Base-by-base conservation (phyloP, 2,113 vertebrate genomes). In the Pyxicephalus adspersus region DNA sequence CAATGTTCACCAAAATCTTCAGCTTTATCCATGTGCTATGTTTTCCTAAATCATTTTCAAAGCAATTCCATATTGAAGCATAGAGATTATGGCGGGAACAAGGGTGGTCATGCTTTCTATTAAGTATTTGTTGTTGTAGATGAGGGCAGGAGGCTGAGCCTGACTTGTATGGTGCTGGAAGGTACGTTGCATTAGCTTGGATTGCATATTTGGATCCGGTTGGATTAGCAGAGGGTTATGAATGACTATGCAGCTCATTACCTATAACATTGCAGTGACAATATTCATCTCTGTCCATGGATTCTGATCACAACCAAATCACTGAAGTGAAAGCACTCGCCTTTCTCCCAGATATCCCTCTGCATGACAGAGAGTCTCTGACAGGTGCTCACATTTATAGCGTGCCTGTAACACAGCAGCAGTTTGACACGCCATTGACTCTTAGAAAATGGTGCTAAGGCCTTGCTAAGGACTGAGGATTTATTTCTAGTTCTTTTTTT, bases 221-320 rank as follows among this genome's bases (percentile, higher is more conserved):
- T 60, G 57, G 60, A 63, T 64, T 28, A 76, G 31, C 74, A 64
- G 74, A 76, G 60, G 38, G 74, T 28, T 60, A 61, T 61, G 55
- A 57, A 57, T 80, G 64, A 50, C 54, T 80, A n/a, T 80, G 52
- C 77, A 71, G 77, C 65, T 70, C 65, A 80, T 70, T 80, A 60
- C 77, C 65, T 70, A 61, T 61, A 64, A 77, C 76, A 66, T 20
- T 66, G 76, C 76, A 77, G 63, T 64, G 15, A 52, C 28, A 34
- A 70, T 28, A 80, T 80, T 80, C 16, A 80, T 80, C 65, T 60
- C 25, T 57, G 29, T 70, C 77, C 64, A n/a, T 54, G 54, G 66
- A 45, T 70, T 70, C 52, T 80, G 77, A 70, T 80, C 50, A 70
- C 77, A 70, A 80, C 77, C 65, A 60, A 80, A 68, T 70, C 64